Base-by-base conservation (phyloP, 2,888 invertebrate genomes). In the Drosophila algonquin region DNA sequence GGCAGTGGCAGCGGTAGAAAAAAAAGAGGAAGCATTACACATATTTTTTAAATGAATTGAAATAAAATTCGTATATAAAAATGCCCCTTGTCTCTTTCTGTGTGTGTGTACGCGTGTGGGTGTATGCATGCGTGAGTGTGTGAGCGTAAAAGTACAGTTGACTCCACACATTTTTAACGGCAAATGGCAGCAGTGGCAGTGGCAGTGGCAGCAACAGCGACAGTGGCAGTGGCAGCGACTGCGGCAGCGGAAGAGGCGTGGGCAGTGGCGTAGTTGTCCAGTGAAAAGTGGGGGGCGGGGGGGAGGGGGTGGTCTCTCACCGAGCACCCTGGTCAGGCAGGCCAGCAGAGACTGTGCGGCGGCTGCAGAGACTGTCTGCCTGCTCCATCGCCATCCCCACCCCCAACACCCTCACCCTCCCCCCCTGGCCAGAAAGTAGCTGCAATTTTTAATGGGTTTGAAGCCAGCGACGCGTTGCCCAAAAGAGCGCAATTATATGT, bases 111-210 rank as follows among this genome's bases (percentile, higher is more conserved):
- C 18, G 65, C 65, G 75, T 71, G 70, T 73, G 52, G 73, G 68
- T 12, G 35, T 59, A 76, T 63, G 61, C 57, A 50, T 58, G 63
- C 53, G 65, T 68, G 76, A 67, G 70, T 73, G 51, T 75, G 69
- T 73, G 73, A 62, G 76, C 73, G 77, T 62, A 82, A 85, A 90
- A 90, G 89, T 89, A 89, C 89, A 90, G 89, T 90, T 88, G 89
- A 87, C 85, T 83, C 89, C 80, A 79, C 80, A 88, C 76, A 82
- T 81, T 89, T 89, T 83, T 55, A 86, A 78, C 78, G 63, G 80
- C 77, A 83, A 79, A 77, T 74, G 73, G 76, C 84, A 83, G 59
- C 68, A 48, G 30, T 30, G 67, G 65, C 74, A 73, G 58, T 44
- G 46, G 50, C 61, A 40, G 35, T 16, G 60, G 30, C 56, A 54